Evolutionary conservation across 2,888 invertebrate species (phyloP), one percentile per base, ranked within the genome.

Genomic region (Piscicola geometra): DNA sequence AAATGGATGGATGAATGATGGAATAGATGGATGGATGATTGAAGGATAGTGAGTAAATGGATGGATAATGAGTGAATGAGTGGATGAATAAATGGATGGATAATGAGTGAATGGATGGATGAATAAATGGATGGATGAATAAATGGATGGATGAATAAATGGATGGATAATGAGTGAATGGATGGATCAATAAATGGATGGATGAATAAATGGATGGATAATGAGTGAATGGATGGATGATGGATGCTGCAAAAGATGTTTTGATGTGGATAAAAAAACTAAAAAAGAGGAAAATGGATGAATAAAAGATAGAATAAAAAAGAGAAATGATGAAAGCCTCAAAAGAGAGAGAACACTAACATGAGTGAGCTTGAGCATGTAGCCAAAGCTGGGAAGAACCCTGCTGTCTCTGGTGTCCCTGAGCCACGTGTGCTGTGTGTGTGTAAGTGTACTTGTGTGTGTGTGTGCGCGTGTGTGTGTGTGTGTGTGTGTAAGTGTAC

Each of bases 401-500:
- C 87, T 85, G 81, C 90, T 90, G 85, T 95, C 93, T 78, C 95
- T 89, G 77, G 89, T 89, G 85, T 95, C 95, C 76, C 90, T 89
- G 0, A 90, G 87, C 78, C 92, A 88, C 72, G 91, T 90, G 85
- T 96, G 92, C 77, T 92, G 50, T 66, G 47, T 5, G 68, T 3
- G 9, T 33, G 33, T 50, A 21, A 9, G 30, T 21, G 21, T 15
- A 69, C 15, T 69, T 30, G 21, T 25, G 21, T 9, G 30, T 25
- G 12, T 47, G 9, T 41, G 41, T 41, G 41, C 15, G 41, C 15
- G 41, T 41, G 41, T 41, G 41, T 41, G 41, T 41, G 41, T 41
- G 41, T 41, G 41, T 41, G 41, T 41, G 41, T 41, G 41, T 41
- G 41, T 41, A 41, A 15, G 9, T 9, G 41, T 41, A 41, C 41